Evolutionary conservation across 1,140 invertebrate genomes (phyloP).

Genomic region (Rhagoletis pomonella): DNA sequence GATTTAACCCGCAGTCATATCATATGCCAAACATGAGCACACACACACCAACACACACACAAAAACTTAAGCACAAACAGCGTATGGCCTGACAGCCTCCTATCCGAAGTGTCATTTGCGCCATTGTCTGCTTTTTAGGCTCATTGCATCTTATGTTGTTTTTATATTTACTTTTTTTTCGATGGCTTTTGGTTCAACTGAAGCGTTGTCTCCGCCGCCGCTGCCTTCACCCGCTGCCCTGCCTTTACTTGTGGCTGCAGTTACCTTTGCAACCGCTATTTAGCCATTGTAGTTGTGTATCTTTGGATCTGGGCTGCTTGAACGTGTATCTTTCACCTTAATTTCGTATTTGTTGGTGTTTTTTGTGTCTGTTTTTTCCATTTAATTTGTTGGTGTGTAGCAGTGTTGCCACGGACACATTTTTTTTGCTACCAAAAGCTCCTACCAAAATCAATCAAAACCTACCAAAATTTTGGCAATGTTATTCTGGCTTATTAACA

Average conservation of each 20-base stretch:
- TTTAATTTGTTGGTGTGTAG: too few species aligned
- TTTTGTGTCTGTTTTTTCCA: background rate
- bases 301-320: background rate
- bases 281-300: constrained; percentile 23
- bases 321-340: constrained; percentile 42
- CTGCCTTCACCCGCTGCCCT: too few species aligned
- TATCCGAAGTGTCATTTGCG: constrained; percentile 33
- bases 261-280: constrained; percentile 24
- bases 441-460: too few species aligned
- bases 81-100: constrained; percentile 2
- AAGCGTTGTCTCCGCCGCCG: too few species aligned
- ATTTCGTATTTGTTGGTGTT: background rate
- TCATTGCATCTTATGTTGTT: constrained; percentile 18
- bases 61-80: too few species aligned
- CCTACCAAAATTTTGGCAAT: too few species aligned
- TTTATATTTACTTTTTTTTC: too few species aligned
- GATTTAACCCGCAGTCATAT: constrained; percentile 12
- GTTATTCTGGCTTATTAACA: too few species aligned
- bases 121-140: constrained; percentile 42
- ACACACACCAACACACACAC: background rate
- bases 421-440: too few species aligned
- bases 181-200: too few species aligned
- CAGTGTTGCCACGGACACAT: too few species aligned
- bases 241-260: background rate
- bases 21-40: background rate